These are phyloP conservation scores for Anas georgica DNA, from an alignment of 2,797 vertebrate species.

Conservation along the genomic window DNA sequence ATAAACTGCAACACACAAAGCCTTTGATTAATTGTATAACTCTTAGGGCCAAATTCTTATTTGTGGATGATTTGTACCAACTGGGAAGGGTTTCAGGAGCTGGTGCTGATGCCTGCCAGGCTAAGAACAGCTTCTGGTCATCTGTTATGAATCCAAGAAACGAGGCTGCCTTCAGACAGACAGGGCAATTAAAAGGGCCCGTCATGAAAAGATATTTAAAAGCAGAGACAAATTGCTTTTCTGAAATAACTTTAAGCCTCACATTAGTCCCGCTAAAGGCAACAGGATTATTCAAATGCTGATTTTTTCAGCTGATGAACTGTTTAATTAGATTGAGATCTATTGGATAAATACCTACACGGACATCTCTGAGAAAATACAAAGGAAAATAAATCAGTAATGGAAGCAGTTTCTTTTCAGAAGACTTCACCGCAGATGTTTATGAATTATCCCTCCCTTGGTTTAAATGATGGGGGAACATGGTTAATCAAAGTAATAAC, in stretches of 20 bases:
- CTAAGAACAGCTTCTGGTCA: neutral
- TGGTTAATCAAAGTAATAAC: neutral
- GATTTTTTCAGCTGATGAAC: conserved; percentile 17
- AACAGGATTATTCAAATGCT: conserved; percentile 12
- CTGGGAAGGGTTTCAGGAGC: neutral
- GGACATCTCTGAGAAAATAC: neutral
- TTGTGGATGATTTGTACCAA: neutral
- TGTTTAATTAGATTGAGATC: conserved; percentile 12
- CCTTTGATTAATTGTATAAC: neutral
- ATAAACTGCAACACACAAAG: neutral
- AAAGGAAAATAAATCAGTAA: neutral
- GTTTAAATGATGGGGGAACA: neutral
- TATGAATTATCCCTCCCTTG: neutral
- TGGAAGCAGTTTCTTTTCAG: neutral
- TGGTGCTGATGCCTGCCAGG: neutral
- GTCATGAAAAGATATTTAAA: neutral
- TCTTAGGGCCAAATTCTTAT: neutral
- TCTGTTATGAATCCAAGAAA: neutral
- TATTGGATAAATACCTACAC: neutral
- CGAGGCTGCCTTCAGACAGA: neutral
- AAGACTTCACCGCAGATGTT: neutral
- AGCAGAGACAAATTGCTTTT: neutral
- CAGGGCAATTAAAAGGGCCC: neutral
- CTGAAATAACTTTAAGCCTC: neutral
- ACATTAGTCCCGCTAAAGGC: neutral